Evolutionary conservation across 2,113 vertebrate species (phyloP).

Genomic region (Glareola pratincola): DNA sequence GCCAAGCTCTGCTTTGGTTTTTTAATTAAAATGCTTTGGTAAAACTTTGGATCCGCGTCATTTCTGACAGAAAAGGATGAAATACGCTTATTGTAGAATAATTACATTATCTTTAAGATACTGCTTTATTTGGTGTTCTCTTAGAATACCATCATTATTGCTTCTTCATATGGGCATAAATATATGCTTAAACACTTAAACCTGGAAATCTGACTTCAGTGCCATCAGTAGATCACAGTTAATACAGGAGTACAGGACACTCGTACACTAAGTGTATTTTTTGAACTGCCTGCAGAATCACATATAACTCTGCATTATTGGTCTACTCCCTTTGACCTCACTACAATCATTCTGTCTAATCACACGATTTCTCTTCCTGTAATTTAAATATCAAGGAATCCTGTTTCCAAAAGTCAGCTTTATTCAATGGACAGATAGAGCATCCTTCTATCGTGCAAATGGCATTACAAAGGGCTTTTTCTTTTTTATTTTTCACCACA

Average conservation of each 20-base stretch:
- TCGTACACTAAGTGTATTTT: neutral
- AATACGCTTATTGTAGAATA: neutral
- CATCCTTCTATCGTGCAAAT: neutral
- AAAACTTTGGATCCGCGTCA: neutral
- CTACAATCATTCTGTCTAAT: neutral
- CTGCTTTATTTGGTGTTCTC: neutral
- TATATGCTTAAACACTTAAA: neutral
- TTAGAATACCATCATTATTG: neutral
- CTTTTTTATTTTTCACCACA: neutral
- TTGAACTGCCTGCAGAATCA: neutral
- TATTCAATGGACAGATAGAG: neutral
- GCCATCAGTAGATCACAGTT: neutral
- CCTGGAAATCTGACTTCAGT: neutral
- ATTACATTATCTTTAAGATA: neutral
- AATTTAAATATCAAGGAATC: constrained; percentile 6
- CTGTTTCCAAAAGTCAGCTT: neutral
- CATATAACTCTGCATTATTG: neutral
- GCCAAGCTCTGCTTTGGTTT: neutral
- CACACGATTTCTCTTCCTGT: neutral
- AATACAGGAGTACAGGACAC: neutral
- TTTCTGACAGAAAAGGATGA: neutral
- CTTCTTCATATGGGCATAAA: neutral
- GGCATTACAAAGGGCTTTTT: neutral
- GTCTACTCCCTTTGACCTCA: neutral
- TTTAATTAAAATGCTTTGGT: neutral